A percentile compares a stretch with the other conserved stretches of the same genome.
These are phyloP conservation scores for Argynnis bischoffii DNA, from an alignment of 2,888 invertebrate genomes.

Conservation along the genomic window DNA sequence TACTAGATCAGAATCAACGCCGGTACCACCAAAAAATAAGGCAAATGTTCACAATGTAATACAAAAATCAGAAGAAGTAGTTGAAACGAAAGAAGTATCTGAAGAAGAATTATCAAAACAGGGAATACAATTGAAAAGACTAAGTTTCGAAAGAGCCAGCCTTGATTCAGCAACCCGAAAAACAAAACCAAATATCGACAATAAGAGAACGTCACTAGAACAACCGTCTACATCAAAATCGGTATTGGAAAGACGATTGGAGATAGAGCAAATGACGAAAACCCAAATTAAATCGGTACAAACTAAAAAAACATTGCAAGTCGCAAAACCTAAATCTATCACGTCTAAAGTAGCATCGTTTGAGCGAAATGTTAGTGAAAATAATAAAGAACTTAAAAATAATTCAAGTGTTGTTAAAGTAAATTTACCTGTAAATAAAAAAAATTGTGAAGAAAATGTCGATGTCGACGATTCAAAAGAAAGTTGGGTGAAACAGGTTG, in stretches of 20 bases:
- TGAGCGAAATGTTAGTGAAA: slow-evolving; percentile 57
- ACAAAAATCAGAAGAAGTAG: slow-evolving; percentile 35
- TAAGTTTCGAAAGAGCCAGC: slow-evolving; percentile 76
- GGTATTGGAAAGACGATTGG: slow-evolving; percentile 73
- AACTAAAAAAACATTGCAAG: slow-evolving; percentile 58
- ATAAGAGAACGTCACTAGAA: slow-evolving; percentile 57
- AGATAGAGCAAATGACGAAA: slow-evolving; percentile 71
- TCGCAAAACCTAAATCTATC: slow-evolving; percentile 64
- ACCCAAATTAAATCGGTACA: slow-evolving; percentile 53
- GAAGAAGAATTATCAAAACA: slow-evolving; percentile 47
- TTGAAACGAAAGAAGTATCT: slow-evolving; percentile 38
- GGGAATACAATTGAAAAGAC: slow-evolving; percentile 71
- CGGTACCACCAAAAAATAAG: slow-evolving; percentile 47
- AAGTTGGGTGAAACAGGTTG: slow-evolving; percentile 88
- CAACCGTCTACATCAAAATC: slow-evolving; percentile 69
- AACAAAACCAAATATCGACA: slow-evolving; percentile 52
- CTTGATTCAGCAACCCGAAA: slow-evolving; percentile 74
- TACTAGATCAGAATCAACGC: slow-evolving; percentile 56
- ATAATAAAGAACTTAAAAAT: slow-evolving; percentile 48
- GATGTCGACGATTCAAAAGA: slow-evolving; percentile 73
- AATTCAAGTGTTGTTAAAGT: slow-evolving; percentile 13
- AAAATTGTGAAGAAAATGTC: slow-evolving; percentile 25
- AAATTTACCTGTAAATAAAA: slow-evolving; percentile 24
- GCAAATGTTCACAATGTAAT: slow-evolving; percentile 34
- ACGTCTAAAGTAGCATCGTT: slow-evolving; percentile 70